Base-by-base conservation (phyloP, 2,797 vertebrate species). In the Chiloscyllium punctatum region DNA sequence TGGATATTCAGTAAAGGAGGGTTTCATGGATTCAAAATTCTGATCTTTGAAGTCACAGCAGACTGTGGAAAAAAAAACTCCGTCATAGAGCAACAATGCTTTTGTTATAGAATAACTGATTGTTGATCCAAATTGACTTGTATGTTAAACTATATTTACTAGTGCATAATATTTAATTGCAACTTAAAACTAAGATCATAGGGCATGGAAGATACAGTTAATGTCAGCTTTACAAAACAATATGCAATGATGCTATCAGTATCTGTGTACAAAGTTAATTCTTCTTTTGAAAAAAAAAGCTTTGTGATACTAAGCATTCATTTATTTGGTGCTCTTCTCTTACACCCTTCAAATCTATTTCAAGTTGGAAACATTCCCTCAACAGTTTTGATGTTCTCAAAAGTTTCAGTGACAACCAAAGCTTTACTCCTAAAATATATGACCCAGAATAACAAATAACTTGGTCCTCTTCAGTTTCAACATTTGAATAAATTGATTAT, bases 1-100 rank as follows among this genome's bases (percentile, higher is more conserved):
- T 53, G 69, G 72, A 25, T 48, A 72, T 48, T 95, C 21, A 57
- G 27, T 94, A 15, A 30, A 37, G 66, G 62, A 66, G 88, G 18
- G 33, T 68, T 92, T 92, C 66, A 69, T 74, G 74, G 71, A 95
- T 77, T 95, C 16, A 95, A 74, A 77, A n/a, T 53, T 95, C 94
- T 95, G 48, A 95, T 53, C 18, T 3, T 51, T 74, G 18, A 92
- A 42, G n/a, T 23, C 62, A 69, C 21, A 23, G 90, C n/a, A 68
- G n/a, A n/a, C 66, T 69, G 7, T n/a, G 87, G n/a, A 90, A 90
- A 62, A 90, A 62, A 18, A 18, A 66, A 30, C 62, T 90, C 62
- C 62, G 53, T 90, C 18, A 90, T 62, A 66, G 4, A 90, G 62
- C 53, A n/a, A 48, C 42, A 0, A 18, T n/a, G n/a, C 30, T 90